phyloP scores from a whole-genome alignment of 2,888 invertebrate genomes.

The Zele albiditarsus region DNA sequence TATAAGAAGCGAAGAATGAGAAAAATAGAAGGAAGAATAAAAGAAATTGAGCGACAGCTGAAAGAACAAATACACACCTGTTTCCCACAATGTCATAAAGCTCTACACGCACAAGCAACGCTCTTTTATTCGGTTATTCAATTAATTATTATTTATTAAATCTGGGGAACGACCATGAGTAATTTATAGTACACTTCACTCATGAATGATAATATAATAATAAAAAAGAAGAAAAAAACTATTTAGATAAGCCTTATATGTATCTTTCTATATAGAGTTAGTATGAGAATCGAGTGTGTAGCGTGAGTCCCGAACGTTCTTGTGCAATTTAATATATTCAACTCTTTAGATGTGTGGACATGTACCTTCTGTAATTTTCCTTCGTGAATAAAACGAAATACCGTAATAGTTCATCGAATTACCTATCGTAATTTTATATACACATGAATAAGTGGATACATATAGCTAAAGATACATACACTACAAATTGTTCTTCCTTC shows the following conservation, averaged over 20 bases:
- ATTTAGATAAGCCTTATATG: not conserved
- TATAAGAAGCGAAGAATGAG: not conserved
- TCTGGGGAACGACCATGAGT: not conserved
- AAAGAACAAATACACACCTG: constrained; percentile 26
- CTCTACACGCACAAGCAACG: constrained; percentile 13
- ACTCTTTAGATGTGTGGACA: not conserved
- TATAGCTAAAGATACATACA: not conserved
- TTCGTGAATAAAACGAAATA: not conserved
- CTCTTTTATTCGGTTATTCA: constrained; percentile 25
- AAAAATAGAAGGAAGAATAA: not conserved
- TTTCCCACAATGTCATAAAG: constrained; percentile 14
- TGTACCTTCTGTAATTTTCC: not conserved
- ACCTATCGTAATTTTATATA: too few relatives aligned
- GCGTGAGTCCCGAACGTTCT: constrained; percentile 19
- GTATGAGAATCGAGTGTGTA: not conserved
- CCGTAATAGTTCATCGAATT: not conserved
- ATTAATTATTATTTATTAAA: constrained; percentile 35
- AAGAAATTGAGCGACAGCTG: constrained; percentile 27
- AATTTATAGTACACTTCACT: not conserved
- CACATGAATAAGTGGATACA: not conserved
- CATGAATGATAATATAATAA: not conserved
- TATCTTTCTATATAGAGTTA: not conserved
- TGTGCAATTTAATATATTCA: constrained; percentile 5
- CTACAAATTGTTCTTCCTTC: not conserved
- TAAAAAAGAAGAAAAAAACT: not conserved